phyloP scores from a whole-genome alignment of 2,888 invertebrate species.

The Caenorhabditis sp. region DNA sequence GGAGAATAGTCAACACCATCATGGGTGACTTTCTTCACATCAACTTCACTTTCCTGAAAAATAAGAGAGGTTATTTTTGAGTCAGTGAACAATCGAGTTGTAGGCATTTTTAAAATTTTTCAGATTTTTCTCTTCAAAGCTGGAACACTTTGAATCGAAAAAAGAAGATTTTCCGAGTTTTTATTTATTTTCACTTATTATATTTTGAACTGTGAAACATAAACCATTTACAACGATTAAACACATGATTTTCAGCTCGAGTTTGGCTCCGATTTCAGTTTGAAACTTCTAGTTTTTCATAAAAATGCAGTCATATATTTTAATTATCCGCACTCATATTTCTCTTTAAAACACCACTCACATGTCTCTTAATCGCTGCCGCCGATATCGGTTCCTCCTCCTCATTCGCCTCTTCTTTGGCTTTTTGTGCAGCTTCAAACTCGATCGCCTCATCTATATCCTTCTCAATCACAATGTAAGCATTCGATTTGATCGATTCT shows the following conservation, averaged over 20 bases:
- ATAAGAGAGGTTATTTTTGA: background rate
- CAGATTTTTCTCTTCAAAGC: too few species aligned
- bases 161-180: too few species aligned
- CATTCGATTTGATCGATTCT: conserved; percentile 85
- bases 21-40: conserved; percentile 72
- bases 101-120: too few species aligned
- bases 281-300: too few species aligned
- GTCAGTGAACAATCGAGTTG: background rate
- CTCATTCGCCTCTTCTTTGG: conserved; percentile 38
- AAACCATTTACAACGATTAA: too few species aligned
- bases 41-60: conserved; percentile 60
- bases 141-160: too few species aligned
- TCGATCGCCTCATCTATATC: conserved; percentile 42
- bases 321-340: too few species aligned
- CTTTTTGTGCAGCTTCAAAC: conserved; percentile 17
- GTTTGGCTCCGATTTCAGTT: too few species aligned
- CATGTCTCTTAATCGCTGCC: conserved; percentile 26
- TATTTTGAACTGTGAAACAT: too few species aligned
- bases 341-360: background rate
- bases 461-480: conserved; percentile 79
- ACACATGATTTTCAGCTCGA: too few species aligned
- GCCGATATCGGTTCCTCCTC: conserved; percentile 13
- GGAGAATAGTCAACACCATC: conserved; percentile 82
- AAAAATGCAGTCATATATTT: too few species aligned
- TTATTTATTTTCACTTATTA: too few species aligned